phyloP scores from a whole-genome alignment of 2,797 vertebrate species.

The Brachyalestes nurse region DNA sequence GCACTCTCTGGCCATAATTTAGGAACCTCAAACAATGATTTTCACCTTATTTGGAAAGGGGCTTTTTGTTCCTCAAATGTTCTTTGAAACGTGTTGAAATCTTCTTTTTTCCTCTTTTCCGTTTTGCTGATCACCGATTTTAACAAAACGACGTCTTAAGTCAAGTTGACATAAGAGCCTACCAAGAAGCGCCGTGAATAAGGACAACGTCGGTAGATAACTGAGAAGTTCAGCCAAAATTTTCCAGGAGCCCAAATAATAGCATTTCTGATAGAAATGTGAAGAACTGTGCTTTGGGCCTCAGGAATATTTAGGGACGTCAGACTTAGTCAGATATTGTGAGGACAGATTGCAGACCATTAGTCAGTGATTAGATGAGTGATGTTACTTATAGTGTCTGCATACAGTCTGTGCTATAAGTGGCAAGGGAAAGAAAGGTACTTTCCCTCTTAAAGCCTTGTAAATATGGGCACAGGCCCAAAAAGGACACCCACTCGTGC shows the following conservation, averaged over 20 bases:
- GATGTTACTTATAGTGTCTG: background rate
- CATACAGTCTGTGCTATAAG: slow-evolving; percentile 3
- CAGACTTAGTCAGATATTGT: background rate
- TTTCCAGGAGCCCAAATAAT: background rate
- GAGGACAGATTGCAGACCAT: background rate
- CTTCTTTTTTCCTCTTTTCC: background rate
- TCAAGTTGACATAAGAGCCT: background rate
- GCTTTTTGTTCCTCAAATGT: slow-evolving; percentile 5
- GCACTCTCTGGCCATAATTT: background rate
- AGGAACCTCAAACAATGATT: background rate
- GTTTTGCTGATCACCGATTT: background rate
- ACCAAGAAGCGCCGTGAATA: background rate
- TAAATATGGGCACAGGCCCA: slow-evolving; percentile 63
- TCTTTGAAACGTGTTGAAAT: slow-evolving; percentile 6
- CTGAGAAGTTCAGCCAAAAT: background rate
- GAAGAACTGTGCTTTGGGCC: too few species aligned
- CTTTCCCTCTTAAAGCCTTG: slow-evolving; percentile 68
- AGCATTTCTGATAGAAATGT: background rate
- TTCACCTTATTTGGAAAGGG: slow-evolving; percentile 29
- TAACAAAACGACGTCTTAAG: background rate
- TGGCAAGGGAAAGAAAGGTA: slow-evolving; percentile 63
- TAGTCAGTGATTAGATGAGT: background rate
- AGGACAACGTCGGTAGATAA: background rate
- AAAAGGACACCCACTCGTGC: slow-evolving; percentile 37
- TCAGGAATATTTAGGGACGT: background rate